Evolutionary conservation across 2,797 vertebrate genomes (phyloP).

Genomic region (Moxostoma hubbsi): DNA sequence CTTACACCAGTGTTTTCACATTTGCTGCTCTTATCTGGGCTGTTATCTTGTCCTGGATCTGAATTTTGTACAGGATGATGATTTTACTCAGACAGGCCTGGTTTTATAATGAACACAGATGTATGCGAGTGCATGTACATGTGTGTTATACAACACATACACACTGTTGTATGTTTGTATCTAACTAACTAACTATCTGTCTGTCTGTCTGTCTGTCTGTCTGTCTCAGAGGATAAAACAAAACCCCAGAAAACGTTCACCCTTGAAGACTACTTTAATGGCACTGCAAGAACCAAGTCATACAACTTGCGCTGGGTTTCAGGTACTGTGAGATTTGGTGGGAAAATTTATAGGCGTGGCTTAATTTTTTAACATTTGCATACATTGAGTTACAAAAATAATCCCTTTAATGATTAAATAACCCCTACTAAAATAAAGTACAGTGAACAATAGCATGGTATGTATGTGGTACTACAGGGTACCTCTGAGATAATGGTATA

Average conservation of each 20-base stretch:
- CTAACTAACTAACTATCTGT: neutral
- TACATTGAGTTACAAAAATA: neutral
- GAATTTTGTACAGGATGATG: constrained; percentile 37
- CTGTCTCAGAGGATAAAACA: constrained; percentile 57
- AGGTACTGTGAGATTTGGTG: constrained; percentile 71
- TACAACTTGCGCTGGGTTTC: constrained; percentile 91
- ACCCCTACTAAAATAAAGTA: too few relatives aligned
- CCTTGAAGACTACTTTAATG: constrained; percentile 87
- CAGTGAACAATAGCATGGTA: too few relatives aligned
- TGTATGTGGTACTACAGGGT: too few relatives aligned
- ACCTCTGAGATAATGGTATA: too few relatives aligned
- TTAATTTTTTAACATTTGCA: neutral
- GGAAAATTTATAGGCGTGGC: neutral
- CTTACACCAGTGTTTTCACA: constrained; percentile 22
- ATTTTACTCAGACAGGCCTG: neutral
- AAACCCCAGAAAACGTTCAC: constrained; percentile 73
- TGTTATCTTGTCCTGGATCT: constrained; percentile 5
- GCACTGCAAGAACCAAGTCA: constrained; percentile 81
- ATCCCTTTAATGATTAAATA: too few relatives aligned
- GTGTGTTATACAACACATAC: neutral
- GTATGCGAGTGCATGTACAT: neutral
- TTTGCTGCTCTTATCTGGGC: neutral
- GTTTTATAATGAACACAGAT: neutral
- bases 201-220: constrained; percentile 20
- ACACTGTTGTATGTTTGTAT: neutral